Evolutionary conservation across 2,797 vertebrate genomes (phyloP).

Genomic region (Trachurus trachurus): DNA sequence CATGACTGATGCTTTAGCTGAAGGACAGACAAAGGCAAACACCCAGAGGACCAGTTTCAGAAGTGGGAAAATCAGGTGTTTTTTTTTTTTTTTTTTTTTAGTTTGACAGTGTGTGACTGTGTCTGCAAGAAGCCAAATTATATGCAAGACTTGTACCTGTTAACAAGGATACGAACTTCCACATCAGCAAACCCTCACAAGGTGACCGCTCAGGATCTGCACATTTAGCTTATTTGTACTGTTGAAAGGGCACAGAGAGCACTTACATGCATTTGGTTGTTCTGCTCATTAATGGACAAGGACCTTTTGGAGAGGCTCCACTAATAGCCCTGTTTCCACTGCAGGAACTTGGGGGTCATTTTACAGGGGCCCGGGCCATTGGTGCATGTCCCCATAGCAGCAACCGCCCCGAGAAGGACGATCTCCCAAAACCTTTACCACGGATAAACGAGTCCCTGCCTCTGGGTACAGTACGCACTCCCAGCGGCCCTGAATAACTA

Average conservation of each 20-base stretch:
- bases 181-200: constrained; percentile 49
- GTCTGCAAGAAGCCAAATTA: constrained; percentile 13
- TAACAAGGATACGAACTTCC: constrained; percentile 25
- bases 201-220: constrained; percentile 41
- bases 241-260: constrained; percentile 32
- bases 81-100: too few species aligned
- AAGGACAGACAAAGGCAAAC: not conserved
- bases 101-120: not conserved
- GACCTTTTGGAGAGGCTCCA: constrained; percentile 14
- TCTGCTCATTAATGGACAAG: constrained; percentile 22
- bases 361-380: too few species aligned
- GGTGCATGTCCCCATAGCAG: too few species aligned
- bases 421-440: too few species aligned
- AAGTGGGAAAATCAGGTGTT: not conserved
- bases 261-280: constrained; percentile 21
- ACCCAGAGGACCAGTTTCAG: constrained; percentile 7
- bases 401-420: too few species aligned
- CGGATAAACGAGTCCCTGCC: too few species aligned
- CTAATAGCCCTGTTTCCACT: too few species aligned
- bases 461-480: too few species aligned
- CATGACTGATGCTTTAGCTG: constrained; percentile 4
- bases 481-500: too few species aligned
- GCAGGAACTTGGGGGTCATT: too few species aligned
- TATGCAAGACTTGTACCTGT: constrained; percentile 29
- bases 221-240: constrained; percentile 44